These are phyloP conservation scores for Acipenser oxyrinchus DNA, from an alignment of 2,797 vertebrate species.

Conservation along the genomic window DNA sequence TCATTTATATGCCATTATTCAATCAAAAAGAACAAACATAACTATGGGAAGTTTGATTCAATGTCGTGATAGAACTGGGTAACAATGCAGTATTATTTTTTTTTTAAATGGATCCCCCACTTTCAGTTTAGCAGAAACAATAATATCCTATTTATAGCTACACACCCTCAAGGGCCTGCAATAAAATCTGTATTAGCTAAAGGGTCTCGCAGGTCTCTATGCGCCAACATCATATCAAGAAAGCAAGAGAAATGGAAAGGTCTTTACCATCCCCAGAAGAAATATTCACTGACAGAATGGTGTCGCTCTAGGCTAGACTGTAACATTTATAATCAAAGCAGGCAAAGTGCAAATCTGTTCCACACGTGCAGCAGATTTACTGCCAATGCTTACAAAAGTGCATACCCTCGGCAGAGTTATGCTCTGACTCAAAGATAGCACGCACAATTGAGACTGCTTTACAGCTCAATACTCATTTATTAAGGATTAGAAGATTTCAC, in stretches of 20 bases:
- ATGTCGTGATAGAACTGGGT: no score
- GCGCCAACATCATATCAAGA: not conserved
- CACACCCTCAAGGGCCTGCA: not conserved
- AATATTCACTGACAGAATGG: slow-evolving; percentile 31
- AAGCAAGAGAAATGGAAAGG: not conserved
- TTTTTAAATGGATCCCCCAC: no score
- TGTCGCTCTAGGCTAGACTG: slow-evolving; percentile 33
- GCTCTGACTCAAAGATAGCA: slow-evolving; percentile 32
- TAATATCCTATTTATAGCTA: not conserved
- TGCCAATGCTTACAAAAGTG: slow-evolving; percentile 41
- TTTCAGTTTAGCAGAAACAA: no score
- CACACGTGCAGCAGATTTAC: slow-evolving; percentile 40
- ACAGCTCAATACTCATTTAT: no score
- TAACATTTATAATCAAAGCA: slow-evolving; percentile 42
- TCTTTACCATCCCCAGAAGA: slow-evolving; percentile 13
- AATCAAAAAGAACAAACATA: no score
- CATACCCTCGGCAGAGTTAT: slow-evolving; percentile 42
- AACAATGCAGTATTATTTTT: no score
- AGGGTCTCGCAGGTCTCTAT: not conserved
- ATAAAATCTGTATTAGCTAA: not conserved
- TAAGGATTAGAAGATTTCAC: no score
- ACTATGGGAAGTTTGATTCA: no score
- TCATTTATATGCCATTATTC: no score
- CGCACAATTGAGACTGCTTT: not conserved
- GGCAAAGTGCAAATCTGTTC: slow-evolving; percentile 46